Evolutionary conservation across 2,113 vertebrate species (phyloP).

Genomic region (Pterophyllum scalare): DNA sequence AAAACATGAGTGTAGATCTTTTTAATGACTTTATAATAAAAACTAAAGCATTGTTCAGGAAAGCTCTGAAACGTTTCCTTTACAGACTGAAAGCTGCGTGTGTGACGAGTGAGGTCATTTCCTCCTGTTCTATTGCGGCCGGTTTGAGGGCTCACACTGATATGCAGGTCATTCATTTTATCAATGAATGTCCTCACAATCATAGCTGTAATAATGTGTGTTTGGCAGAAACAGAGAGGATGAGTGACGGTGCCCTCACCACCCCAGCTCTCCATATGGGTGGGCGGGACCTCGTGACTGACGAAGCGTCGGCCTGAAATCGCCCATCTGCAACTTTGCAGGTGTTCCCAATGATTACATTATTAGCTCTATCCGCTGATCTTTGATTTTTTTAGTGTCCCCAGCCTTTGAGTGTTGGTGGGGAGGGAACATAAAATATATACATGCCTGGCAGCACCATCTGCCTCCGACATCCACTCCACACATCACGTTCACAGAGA

Average conservation of each 20-base stretch:
- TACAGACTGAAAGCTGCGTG: no score
- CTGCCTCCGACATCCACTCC: constrained; percentile 81
- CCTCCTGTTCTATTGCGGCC: no score
- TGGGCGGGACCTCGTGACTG: constrained; percentile 89
- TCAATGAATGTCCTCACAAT: not conserved
- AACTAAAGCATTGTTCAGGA: no score
- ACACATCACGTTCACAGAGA: constrained; percentile 6
- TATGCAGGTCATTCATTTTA: not conserved
- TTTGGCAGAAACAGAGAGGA: constrained; percentile 3
- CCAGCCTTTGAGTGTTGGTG: constrained; percentile 67
- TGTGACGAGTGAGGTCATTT: no score
- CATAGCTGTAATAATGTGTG: not conserved
- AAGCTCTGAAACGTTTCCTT: not conserved
- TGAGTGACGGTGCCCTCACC: constrained; percentile 47
- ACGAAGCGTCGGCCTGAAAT: constrained; percentile 90
- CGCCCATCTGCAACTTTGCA: constrained; percentile 97
- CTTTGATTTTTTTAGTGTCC: constrained; percentile 92
- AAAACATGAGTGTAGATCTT: not conserved
- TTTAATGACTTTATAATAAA: no score
- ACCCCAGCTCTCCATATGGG: constrained; percentile 89
- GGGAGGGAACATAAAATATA: constrained; percentile 80
- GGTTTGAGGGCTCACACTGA: not conserved
- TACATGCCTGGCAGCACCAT: constrained; percentile 89
- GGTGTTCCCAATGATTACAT: constrained; percentile 99
- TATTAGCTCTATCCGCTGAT: constrained; percentile 98